These are phyloP conservation scores for Chydorus sphaericus DNA, from an alignment of 2,888 invertebrate species.

Conservation along the genomic window DNA sequence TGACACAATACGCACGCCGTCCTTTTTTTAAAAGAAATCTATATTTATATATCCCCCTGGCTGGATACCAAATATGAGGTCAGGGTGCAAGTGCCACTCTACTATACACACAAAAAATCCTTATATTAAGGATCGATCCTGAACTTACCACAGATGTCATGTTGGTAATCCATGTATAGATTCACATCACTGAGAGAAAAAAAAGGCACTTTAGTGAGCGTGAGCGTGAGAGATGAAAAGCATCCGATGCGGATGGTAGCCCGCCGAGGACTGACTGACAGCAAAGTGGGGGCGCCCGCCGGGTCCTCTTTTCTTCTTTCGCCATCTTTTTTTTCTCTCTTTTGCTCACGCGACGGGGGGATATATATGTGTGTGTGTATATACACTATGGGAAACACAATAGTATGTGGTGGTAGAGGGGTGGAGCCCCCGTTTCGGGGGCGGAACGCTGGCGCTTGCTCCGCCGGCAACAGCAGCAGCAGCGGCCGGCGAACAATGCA, in stretches of 20 bases:
- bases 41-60: not conserved
- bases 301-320: too few species aligned
- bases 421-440: conserved; percentile 1
- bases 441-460: conserved; percentile 13
- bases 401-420: not conserved
- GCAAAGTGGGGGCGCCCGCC: conserved; percentile 1
- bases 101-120: not conserved
- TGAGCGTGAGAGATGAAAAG: not conserved
- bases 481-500: too few species aligned
- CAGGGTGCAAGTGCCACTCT: not conserved
- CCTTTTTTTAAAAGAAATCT: not conserved
- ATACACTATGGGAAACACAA: not conserved
- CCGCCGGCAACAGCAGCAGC: too few species aligned
- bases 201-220: not conserved
- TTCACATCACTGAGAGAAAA: not conserved
- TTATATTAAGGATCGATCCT: not conserved
- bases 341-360: too few species aligned
- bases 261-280: not conserved
- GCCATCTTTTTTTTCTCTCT: conserved; percentile 8
- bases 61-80: not conserved
- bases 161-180: not conserved
- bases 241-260: not conserved
- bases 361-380: not conserved
- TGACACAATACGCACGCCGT: not conserved
- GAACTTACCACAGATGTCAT: not conserved